Base-by-base conservation (phyloP, 2,888 invertebrate genomes). In the Villa cingulata region DNA sequence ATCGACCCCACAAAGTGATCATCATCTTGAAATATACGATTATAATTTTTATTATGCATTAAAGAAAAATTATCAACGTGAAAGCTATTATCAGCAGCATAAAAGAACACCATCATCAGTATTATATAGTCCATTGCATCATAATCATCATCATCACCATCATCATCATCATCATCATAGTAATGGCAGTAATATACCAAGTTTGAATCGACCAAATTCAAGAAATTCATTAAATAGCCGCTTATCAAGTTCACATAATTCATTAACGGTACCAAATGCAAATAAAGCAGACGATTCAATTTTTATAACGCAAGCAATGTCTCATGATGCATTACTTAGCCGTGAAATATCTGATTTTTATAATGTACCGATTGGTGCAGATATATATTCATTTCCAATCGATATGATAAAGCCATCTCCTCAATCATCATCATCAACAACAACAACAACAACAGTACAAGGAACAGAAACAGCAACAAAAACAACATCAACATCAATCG, bases 281-380 rank as follows among this genome's bases (percentile, higher is more conserved):
- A 82, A 84, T 59, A 83, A 81, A 68, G 80, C 77, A 2, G 87
- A 87, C 60, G 88, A 88, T 64, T 87, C 87, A 18, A 86, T 80
- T 61, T 88, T 88, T 63, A 88, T 88, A 55, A 88, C 87, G 1
- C 87, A 87, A 62, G 88, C 88, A 32, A 87, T 88, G 73, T 88
- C 87, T 1, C 88, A 88, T 61, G 88, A 88, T 61, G 83, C 86
- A 3, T 71, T 88, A 36, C 75, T 80, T 52, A 78, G 81, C n/a
- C 78, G 81, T 52, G 83, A 85, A 61, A 86, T 86, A 51, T 80
- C 80, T 36, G 87, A 87, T 65, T 80, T 88, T 74, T 88, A 88
- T 65, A 88, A 86, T 70, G 88, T 88, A 51, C 88, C 88, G 53
- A 84, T 87, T 57, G 88, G 88, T 62, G 86, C 87, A 58, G 88